phyloP scores from a whole-genome alignment of 2,888 invertebrate species.

The Lochmaea crataegi region DNA sequence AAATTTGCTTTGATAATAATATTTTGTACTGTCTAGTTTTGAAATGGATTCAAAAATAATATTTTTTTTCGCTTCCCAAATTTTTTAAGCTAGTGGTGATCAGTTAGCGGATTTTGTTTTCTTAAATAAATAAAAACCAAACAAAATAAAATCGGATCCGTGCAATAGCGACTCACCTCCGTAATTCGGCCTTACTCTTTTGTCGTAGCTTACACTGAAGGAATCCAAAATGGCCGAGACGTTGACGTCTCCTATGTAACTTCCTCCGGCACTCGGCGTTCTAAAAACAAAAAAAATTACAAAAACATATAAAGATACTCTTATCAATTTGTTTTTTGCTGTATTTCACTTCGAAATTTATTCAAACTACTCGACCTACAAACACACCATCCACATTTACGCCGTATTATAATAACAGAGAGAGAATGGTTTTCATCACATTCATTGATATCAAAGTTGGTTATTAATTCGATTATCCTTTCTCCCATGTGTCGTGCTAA shows the following conservation, averaged over 20 bases:
- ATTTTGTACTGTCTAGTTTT: too few species aligned
- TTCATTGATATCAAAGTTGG: conserved; percentile 14
- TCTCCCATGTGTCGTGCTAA: conserved; percentile 9
- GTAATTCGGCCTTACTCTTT: conserved; percentile 99
- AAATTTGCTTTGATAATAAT: too few species aligned
- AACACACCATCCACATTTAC: background rate
- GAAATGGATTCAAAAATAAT: too few species aligned
- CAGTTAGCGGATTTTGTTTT: conserved; percentile 26
- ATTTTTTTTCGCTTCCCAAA: too few species aligned
- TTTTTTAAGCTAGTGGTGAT: background rate
- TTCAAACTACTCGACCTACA: background rate
- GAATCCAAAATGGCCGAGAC: conserved; percentile 95
- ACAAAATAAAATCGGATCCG: conserved; percentile 25
- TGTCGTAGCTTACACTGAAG: conserved; percentile 97
- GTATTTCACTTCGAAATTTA: background rate
- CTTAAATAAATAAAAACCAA: conserved; percentile 12
- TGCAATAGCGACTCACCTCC: conserved; percentile 80
- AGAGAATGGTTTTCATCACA: background rate
- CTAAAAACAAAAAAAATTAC: conserved; percentile 64
- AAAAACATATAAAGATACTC: background rate
- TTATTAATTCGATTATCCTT: conserved; percentile 21
- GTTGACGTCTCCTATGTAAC: conserved; percentile 93
- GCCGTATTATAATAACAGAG: background rate
- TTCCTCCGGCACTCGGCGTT: conserved; percentile 77
- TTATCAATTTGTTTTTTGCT: background rate